Evolutionary conservation across 2,797 vertebrate genomes (phyloP).

Genomic region (Aselliscus stoliczkanus): DNA sequence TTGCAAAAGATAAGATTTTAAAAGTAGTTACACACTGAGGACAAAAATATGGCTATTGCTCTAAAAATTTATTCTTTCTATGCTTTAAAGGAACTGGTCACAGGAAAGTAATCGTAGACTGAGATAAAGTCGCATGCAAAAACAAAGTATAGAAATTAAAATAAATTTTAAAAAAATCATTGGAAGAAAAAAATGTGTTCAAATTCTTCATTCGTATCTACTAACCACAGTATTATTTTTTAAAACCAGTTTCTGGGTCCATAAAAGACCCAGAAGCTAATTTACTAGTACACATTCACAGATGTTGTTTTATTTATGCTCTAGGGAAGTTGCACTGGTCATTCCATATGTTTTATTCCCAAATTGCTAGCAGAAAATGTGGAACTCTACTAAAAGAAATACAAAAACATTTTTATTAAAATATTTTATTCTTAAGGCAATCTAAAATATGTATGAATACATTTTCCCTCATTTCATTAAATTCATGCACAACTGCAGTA

Average conservation of each 20-base stretch:
- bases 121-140: neutral
- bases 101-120: neutral
- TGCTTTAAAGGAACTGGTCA: neutral
- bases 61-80: neutral
- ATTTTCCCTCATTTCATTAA: neutral
- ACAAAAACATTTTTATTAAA: neutral
- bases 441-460: neutral
- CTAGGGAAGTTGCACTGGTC: neutral
- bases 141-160: neutral
- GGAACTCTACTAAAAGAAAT: neutral
- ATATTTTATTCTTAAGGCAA: neutral
- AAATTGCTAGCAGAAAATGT: neutral
- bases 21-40: neutral
- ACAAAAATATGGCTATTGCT: neutral
- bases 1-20: neutral
- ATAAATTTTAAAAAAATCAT: neutral
- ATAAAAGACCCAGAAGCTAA: neutral
- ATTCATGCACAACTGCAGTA: neutral
- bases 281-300: neutral
- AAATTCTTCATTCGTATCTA: neutral
- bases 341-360: neutral
- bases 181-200: neutral
- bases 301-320: neutral
- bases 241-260: neutral
- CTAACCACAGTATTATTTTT: neutral